Evolutionary conservation across 2,113 vertebrate species (phyloP), one percentile per base, ranked within the genome.

Genomic region (Rhinopomastus cyanomelas): DNA sequence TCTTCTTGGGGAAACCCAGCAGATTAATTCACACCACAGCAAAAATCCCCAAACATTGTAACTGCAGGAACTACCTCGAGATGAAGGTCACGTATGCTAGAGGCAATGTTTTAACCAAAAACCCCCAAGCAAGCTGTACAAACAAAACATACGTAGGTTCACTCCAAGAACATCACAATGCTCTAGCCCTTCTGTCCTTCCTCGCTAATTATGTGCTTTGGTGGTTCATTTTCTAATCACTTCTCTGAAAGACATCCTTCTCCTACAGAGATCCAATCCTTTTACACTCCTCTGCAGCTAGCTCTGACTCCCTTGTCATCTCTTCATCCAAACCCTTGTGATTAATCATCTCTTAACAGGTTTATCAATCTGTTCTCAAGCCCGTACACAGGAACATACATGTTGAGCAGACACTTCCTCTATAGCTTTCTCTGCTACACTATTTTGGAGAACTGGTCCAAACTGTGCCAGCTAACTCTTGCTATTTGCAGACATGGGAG

Each of bases 401-500:
- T 85, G 90, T 86, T 88, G 34, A 61, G 81, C 77, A 82, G 88
- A 81, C 57, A 88, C 55, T 71, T 93, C 78, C 67, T 73, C 69
- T 7, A 1, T 55, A 36, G 62, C 62, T 72, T 49, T 86, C 67
- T 68, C 84, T 57, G 81, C 67, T 76, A 79, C 86, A 18, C 92
- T 95, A 30, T 95, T 88, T 78, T 91, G 88, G 68, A 94, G 80
- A 87, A 2, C 62, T 48, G 60, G 51, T 94, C 88, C 77, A 88
- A 92, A 16, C 52, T 34, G 74, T 93, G 93, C 88, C 90, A 94
- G 81, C 81, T 81, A 34, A 78, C 86, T 81, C 78, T 49, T 87
- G 74, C 93, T 96, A 95, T 95, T 94, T 93, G 88, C 90, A 92
- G 90, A 96, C 84, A 49, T 62, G 62, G 85, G 86, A 88, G 90